These are phyloP conservation scores for Meganola albula DNA, from an alignment of 2,888 invertebrate species.

Conservation along the genomic window DNA sequence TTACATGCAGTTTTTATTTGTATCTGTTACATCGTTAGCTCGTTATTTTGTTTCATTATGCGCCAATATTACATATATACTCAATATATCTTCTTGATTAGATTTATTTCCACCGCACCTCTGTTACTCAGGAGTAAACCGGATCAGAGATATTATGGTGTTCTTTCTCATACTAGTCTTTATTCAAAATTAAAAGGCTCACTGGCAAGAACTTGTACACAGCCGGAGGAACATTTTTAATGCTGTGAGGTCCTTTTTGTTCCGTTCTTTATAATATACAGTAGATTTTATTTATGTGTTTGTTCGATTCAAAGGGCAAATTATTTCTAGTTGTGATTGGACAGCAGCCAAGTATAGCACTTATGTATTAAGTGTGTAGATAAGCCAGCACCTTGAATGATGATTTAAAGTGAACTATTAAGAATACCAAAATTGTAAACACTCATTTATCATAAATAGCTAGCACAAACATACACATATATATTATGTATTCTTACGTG, in stretches of 20 bases:
- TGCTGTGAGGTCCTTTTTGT: too few species aligned
- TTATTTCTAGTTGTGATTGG: constrained; percentile 17
- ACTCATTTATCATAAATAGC: constrained; percentile 16
- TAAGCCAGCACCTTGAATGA: constrained; percentile 17
- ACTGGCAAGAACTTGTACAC: too few species aligned
- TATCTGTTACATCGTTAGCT: constrained; percentile 30
- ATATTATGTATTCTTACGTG: constrained; percentile 20
- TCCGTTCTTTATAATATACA: too few species aligned
- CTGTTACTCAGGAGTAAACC: constrained; percentile 22
- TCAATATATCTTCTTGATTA: constrained; percentile 33
- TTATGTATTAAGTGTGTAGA: constrained; percentile 16
- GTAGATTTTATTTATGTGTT: too few species aligned
- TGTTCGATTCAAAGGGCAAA: constrained; percentile 9
- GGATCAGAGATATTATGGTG: constrained; percentile 21
- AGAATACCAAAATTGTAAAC: constrained; percentile 21
- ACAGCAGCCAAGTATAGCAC: constrained; percentile 16
- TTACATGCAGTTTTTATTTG: constrained; percentile 37
- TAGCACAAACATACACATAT: too few species aligned
- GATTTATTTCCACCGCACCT: constrained; percentile 31
- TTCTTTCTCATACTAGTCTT: constrained; percentile 19
- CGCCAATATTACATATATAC: constrained; percentile 33
- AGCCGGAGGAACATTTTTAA: too few species aligned
- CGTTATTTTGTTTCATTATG: constrained; percentile 33
- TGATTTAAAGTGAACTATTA: constrained; percentile 19
- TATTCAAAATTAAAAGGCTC: constrained; percentile 18